Evolutionary conservation across 2,797 vertebrate species (phyloP).

Genomic region (Petrocephalus sullivani): DNA sequence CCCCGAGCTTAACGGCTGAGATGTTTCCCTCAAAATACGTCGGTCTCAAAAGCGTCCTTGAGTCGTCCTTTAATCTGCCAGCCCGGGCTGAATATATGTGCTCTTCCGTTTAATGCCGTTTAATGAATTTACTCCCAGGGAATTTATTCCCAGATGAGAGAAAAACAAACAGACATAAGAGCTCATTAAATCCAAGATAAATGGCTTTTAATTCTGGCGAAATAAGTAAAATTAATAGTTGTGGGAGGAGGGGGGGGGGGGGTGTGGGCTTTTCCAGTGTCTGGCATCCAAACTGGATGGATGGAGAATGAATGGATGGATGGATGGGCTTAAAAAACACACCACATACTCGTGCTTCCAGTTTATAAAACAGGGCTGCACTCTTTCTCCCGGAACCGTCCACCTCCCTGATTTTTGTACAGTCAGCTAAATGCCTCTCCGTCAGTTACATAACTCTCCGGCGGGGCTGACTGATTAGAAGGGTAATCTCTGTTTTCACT

Average conservation of each 20-base stretch:
- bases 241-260: not conserved
- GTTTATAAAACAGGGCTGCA: too few relatives aligned
- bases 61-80: not conserved
- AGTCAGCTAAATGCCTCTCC: not conserved
- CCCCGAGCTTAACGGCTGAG: constrained; percentile 48
- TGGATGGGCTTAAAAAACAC: not conserved
- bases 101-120: not conserved
- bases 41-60: constrained; percentile 34
- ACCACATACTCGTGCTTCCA: not conserved
- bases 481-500: not conserved
- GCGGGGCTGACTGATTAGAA: not conserved
- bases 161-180: constrained; percentile 6
- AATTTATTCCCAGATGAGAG: not conserved
- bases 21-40: constrained; percentile 49
- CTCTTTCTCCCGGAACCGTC: not conserved
- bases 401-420: not conserved
- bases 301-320: not conserved
- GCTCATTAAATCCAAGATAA: constrained; percentile 7
- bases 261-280: not conserved
- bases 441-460: not conserved
- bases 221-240: not conserved
- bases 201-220: not conserved
- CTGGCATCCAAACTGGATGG: not conserved
- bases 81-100: constrained; percentile 1
- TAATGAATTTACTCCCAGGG: constrained; percentile 1